These are phyloP conservation scores for Phodopus roborovskii DNA, from an alignment of 2,113 vertebrate species.

Conservation along the genomic window DNA sequence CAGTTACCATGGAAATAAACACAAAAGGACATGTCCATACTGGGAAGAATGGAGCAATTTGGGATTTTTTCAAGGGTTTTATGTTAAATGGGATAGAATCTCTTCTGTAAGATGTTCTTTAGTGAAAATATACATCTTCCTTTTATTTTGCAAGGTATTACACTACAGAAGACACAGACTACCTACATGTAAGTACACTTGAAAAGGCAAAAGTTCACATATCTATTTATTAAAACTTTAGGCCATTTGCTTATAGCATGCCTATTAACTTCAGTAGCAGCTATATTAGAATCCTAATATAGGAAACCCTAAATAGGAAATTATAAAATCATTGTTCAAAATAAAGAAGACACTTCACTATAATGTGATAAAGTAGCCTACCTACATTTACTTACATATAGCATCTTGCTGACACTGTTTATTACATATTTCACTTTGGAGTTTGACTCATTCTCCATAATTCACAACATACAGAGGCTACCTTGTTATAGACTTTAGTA, in stretches of 20 bases:
- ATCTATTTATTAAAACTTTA: neutral
- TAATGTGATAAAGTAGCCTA: neutral
- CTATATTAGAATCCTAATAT: slow-evolving; percentile 65
- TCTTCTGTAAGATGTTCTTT: neutral
- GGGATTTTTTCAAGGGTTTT: slow-evolving; percentile 52
- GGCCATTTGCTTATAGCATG: slow-evolving; percentile 78
- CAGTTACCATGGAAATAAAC: slow-evolving; percentile 66
- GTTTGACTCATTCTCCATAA: slow-evolving; percentile 2
- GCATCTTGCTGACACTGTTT: neutral
- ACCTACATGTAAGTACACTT: neutral
- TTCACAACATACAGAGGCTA: neutral
- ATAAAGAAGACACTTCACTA: neutral
- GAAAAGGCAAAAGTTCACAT: neutral
- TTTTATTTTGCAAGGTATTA: neutral
- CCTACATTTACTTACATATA: neutral
- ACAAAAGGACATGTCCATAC: slow-evolving; percentile 64
- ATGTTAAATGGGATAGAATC: slow-evolving; percentile 43
- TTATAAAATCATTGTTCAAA: slow-evolving; percentile 27
- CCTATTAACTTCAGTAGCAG: slow-evolving; percentile 73
- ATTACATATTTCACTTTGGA: neutral
- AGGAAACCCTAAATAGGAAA: slow-evolving; percentile 11
- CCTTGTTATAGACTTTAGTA: neutral
- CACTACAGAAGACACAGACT: neutral
- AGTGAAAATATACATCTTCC: slow-evolving; percentile 62
- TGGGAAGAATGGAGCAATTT: neutral